Evolutionary conservation across 2,797 vertebrate genomes (phyloP), one percentile per base, ranked within the genome.

Genomic region (Tolypeutes matacus): DNA sequence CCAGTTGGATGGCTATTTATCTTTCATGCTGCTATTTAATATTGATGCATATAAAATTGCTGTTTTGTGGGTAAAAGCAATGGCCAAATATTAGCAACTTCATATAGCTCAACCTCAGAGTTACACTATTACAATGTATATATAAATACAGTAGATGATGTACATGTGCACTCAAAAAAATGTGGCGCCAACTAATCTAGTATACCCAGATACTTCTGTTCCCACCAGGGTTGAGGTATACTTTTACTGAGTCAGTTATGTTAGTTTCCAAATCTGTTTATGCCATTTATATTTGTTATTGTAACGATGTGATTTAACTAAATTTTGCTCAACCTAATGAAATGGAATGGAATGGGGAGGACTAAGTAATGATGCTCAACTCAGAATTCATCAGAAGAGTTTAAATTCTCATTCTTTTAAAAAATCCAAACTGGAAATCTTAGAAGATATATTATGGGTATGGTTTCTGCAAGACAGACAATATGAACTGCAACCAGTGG

Each of bases 291-390:
- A 88, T 36, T 51, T 89, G 51, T 34, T 77, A 77, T 1, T 89
- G 29, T 42, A 87, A 85, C 65, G 56, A 82, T 25, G 67, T 84
- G 15, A 73, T 56, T 76, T 49, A 91, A 93, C 75, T 90, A 77
- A 92, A 80, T 81, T 69, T 70, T 88, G 69, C 29, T 81, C 81
- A 78, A 85, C 20, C 49, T 77, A 86, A 65, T 85, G 75, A 62
- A 85, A 77, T 29, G 23, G 46, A 2, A 36, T 17, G 27, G 31
- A 65, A 25, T 39, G 13, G n/a, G 17, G 56, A 89, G 73, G 25
- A 87, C 51, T 76, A 91, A 81, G n/a, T 14, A 82, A 95, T 27
- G 23, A 86, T 70, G 91, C 83, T 88, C 86, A 91, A 77, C 49
- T 82, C n/a, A 86, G 62, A 92, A 88, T 36, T 8, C 53, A 93